Conservation (phyloP, 2,888 invertebrate species). For the Auanema sp. region DNA sequence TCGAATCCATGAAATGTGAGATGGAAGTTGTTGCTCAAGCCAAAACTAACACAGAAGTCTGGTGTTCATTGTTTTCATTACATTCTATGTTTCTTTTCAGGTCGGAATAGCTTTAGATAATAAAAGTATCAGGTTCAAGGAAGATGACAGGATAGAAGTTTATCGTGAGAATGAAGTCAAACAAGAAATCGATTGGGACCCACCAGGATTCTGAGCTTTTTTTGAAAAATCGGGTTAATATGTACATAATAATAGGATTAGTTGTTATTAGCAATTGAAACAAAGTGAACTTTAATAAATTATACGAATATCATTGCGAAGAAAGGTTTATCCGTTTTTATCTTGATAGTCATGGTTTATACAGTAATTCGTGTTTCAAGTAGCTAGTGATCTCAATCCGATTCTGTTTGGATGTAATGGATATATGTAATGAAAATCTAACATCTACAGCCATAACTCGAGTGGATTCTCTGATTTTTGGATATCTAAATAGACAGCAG, state of each 20-base stretch:
- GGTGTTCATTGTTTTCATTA: neutral
- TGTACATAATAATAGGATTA: neutral
- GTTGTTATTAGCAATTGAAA: neutral
- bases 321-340: neutral
- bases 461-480: conserved; percentile 24
- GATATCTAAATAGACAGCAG: conserved; percentile 24
- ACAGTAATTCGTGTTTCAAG: conserved; percentile 1
- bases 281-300: conserved; percentile 4
- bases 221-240: neutral
- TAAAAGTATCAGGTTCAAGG: conserved; percentile 58
- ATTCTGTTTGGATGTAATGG: too few relatives aligned
- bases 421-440: too few relatives aligned
- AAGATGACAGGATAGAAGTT: conserved; percentile 79
- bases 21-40: conserved; percentile 45
- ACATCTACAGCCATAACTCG: neutral
- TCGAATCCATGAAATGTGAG: conserved; percentile 59
- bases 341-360: neutral
- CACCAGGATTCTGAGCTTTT: conserved; percentile 52
- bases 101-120: conserved; percentile 38
- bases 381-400: neutral
- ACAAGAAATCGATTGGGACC: conserved; percentile 75
- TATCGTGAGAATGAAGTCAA: conserved; percentile 72
- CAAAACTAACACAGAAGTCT: conserved; percentile 46
- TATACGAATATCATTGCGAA: neutral
- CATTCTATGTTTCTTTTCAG: conserved; percentile 11